Base-by-base conservation (phyloP, 1,140 invertebrate species). In the Stegodyphus dumicola region DNA sequence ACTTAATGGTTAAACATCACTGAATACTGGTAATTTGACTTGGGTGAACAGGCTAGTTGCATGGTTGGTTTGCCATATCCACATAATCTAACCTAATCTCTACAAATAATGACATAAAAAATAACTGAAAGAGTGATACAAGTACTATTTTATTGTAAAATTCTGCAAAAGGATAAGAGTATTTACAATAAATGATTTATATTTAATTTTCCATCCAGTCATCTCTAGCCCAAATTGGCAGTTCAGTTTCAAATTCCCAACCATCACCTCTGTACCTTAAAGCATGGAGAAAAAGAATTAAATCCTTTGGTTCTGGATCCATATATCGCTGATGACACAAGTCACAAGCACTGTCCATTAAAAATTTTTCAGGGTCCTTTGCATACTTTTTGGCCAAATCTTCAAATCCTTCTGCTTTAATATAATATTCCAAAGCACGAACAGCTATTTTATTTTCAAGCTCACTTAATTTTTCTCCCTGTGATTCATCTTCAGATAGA, bases 261-360 rank as follows among this genome's bases (percentile, higher is more conserved):
- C 94, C 95, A 67, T 67, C 88, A 89, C 93, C 95, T 92, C 94
- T 94, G 90, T 98, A 98, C 89, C 94, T 95, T 93, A 96, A 96
- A 17, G 97, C 97, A 91, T 99, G 97, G 15, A 99, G 92, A 91
- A 97, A 98, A 95, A 99, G 98, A 83, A 98, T 94, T 17, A 99
- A 92, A 90, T 98, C 96, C 86, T 94, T 93, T 0, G 96, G 95
- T 83, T 95, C 94, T 0, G 97, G 97, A 90, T 99, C 97, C 83
- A 95, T 92, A 91, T 96, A 98, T 76, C 95, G 93, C 13, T 96
- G 94, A 90, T 96, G 95, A 90, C 97, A 99, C 90, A 98, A 96
- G 90, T 95, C 95, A 91, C 97, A 99, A 89, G 97, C 94, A 5
- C 94, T 93, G 89, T 98, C 96, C 5, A 94, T 91, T 1, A 94